Evolutionary conservation across 2,797 vertebrate genomes (phyloP).

Genomic region (Sciurus vulgaris): DNA sequence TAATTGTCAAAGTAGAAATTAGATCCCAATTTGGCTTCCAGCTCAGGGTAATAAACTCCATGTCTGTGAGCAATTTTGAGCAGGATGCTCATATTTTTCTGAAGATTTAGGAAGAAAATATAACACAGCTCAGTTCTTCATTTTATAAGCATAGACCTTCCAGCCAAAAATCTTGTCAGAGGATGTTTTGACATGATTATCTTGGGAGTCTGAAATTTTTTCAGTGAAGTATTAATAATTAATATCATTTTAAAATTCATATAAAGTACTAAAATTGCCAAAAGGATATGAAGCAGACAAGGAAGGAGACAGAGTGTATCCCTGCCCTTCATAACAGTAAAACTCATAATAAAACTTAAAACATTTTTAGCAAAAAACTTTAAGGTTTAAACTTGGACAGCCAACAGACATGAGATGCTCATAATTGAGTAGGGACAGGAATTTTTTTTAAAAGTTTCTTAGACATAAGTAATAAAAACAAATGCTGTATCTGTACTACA

Average conservation of each 20-base stretch:
- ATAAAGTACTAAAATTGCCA: slow-evolving; percentile 14
- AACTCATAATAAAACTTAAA: neutral
- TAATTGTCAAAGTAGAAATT: slow-evolving; percentile 53
- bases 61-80: slow-evolving; percentile 43
- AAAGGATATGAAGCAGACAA: neutral
- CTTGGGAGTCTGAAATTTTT: slow-evolving; percentile 39
- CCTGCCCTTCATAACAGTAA: neutral
- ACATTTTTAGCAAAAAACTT: slow-evolving; percentile 11
- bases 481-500: neutral
- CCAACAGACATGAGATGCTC: neutral
- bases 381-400: neutral
- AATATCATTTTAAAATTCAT: slow-evolving; percentile 48
- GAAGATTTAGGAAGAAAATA: slow-evolving; percentile 47
- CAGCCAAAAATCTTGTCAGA: slow-evolving; percentile 20
- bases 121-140: neutral
- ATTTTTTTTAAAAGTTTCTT: neutral
- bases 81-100: slow-evolving; percentile 10
- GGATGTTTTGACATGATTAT: slow-evolving; percentile 54
- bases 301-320: neutral
- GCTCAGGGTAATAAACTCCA: neutral
- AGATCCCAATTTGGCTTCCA: slow-evolving; percentile 20
- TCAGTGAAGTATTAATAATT: slow-evolving; percentile 45
- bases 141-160: slow-evolving; percentile 43
- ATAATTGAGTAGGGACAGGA: neutral
- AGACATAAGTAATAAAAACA: neutral